phyloP scores from a whole-genome alignment of 2,113 vertebrate genomes.

The Trematocara nigrifrons region DNA sequence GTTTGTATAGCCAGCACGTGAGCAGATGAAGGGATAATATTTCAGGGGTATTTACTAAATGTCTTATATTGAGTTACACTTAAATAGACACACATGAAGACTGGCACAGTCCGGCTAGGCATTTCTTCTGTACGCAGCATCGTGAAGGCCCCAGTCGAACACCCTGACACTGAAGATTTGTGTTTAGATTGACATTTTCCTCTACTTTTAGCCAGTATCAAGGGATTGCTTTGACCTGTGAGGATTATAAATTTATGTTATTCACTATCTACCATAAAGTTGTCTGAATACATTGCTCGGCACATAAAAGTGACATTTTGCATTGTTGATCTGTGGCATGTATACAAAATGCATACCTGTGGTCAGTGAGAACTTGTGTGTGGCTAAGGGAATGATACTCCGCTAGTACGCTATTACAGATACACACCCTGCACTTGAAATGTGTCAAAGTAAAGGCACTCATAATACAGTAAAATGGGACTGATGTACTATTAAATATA shows the following conservation, averaged over 20 bases:
- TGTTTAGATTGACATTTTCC: not conserved
- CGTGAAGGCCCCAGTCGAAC: not conserved
- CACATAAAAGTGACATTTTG: not conserved
- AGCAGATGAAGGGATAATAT: not conserved
- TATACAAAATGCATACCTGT: not conserved
- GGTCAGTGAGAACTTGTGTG: not conserved
- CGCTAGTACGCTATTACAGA: not conserved
- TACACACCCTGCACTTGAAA: not conserved
- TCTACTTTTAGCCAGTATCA: not conserved
- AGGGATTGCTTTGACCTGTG: not conserved
- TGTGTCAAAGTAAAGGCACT: not conserved
- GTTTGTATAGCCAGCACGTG: conserved; percentile 21
- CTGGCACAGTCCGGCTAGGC: not conserved
- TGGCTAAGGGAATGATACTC: not conserved
- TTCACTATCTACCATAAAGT: not conserved
- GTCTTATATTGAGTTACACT: not conserved
- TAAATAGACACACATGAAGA: not conserved
- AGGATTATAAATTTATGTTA: not conserved
- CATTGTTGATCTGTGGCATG: not conserved
- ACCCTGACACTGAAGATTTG: not conserved
- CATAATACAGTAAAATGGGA: not conserved
- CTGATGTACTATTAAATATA: not conserved
- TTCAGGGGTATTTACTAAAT: conserved; percentile 16
- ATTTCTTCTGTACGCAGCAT: not conserved
- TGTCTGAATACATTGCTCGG: not conserved